A percentile compares a stretch with the other conserved stretches of the same genome.
These are phyloP conservation scores for Podilymbus podiceps DNA, from an alignment of 2,113 vertebrate genomes.

Conservation along the genomic window DNA sequence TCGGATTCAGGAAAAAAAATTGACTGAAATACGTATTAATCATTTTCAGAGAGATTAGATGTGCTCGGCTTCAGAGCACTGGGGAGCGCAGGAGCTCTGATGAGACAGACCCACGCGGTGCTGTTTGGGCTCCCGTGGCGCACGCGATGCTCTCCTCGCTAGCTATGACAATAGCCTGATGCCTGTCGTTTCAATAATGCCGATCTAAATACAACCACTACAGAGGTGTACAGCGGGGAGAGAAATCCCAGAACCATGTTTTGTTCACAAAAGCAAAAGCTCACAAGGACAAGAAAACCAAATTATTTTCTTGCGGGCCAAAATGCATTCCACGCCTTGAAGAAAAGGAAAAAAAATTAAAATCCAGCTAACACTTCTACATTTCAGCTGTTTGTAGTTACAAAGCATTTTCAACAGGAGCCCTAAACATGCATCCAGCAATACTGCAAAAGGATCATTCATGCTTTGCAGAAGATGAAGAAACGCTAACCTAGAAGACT, in stretches of 20 bases:
- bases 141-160: not conserved
- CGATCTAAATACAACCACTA: not conserved
- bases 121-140: not conserved
- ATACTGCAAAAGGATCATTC: constrained; percentile 51
- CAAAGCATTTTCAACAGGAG: constrained; percentile 1
- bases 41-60: not conserved
- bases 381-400: not conserved
- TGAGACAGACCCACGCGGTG: not conserved
- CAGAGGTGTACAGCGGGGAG: fast-evolving
- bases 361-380: not conserved
- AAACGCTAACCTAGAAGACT: constrained; percentile 94
- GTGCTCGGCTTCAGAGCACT: not conserved
- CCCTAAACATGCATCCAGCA: constrained; percentile 57
- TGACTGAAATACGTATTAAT: not conserved
- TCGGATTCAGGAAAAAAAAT: not conserved
- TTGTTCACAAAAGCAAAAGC: constrained; percentile 31
- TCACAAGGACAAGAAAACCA: not conserved
- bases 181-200: not conserved
- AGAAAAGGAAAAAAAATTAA: not conserved
- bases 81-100: not conserved
- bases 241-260: constrained; percentile 56
- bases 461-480: constrained; percentile 74
- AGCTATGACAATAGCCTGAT: not conserved
- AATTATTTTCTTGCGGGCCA: not conserved
- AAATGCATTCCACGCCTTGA: not conserved